Evolutionary conservation across 2,113 vertebrate genomes (phyloP), one percentile per base, ranked within the genome.

Genomic region (Rynchops niger): DNA sequence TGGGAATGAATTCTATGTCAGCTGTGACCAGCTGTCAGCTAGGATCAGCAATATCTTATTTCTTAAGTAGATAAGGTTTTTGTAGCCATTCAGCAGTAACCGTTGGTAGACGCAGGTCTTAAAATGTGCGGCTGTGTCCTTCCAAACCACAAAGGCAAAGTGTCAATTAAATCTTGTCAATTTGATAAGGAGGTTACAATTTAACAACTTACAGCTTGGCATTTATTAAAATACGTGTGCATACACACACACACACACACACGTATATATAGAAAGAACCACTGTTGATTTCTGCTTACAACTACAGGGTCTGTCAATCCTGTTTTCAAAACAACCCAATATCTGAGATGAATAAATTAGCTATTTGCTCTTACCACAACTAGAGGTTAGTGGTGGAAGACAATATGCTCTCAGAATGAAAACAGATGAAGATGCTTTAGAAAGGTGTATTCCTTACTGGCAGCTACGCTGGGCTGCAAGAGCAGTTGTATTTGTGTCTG

Each of bases 331-430:
- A 56, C 29, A 45, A 30, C 6, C 8, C 16, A 21, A 7, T 4
- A 82, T 20, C 7, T 40, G 49, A 80, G 9, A 36, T n/a, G 8
- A 76, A 27, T 36, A 45, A 63, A 70, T 42, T 4, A 65, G 23
- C 38, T 58, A 43, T 81, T 53, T 34, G 13, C 49, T 30, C 30
- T 52, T 52, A 70, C 14, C 21, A 70, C 55, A 83, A 29, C 11
- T 32, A 19, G 20, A 69, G 9, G 6, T 59, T 61, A 25, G 15
- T 32, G 49, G 17, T 49, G 30, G 49, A 83, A 69, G 23, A 18
- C 9, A 27, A 1, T 17, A 50, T 14, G 13, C 0, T 0, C 4
- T 45, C 15, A 73, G 19, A 55, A 62, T 0, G 5, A 58, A 32
- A n/a, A 15, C 36, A 63, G 47, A 9, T 5, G 47, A 69, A 80